Evolutionary conservation across 2,888 invertebrate genomes (phyloP), one percentile per base, ranked within the genome.

Genomic region (Liodrosophila aerea): DNA sequence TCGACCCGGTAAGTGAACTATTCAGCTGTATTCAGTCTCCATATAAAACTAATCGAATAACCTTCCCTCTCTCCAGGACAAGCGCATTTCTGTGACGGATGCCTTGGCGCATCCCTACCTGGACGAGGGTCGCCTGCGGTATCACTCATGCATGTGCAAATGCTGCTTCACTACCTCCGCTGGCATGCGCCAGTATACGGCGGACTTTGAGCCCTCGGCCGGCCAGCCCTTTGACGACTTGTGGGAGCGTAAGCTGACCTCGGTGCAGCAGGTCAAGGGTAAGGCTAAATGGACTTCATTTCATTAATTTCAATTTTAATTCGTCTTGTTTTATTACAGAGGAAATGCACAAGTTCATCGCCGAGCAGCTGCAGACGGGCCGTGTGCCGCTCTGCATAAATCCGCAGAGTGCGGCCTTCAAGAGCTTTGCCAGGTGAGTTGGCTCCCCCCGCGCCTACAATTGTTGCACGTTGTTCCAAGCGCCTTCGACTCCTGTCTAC

Each of bases 81-180:
- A 98, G 91, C 94, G 99, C 87, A 97, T 98, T 89, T 95, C 95
- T 1, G 98, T 98, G 51, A 94, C 95, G 59, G 97, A 98, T 89
- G 99, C 99, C 29, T 92, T 99, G 76, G 95, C 97, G 52, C 99
- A 99, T 92, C 98, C 98, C 5, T 99, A 99, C 91, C 92, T 99
- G 74, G 98, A 98, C 89, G 99, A 99, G 90, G 99, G 99, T 22
- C 94, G 99, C 73, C 93, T 99, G 87, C 94, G 99, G 87, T 99
- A 98, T 92, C 99, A 99, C 92, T 99, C 98, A 68, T 99, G 99
- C 91, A 99, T 99, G 99, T 99, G 99, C 92, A 96, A 96, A 89
- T 99, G 99, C 88, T 99, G 99, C 91, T 97, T 95, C 91, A 94
- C 95, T 56, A 93, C 94, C 68, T 92, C 92, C 60, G 92, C 93